Evolutionary conservation across 2,888 invertebrate genomes (phyloP).

Genomic region (Scrobipalpa costella): DNA sequence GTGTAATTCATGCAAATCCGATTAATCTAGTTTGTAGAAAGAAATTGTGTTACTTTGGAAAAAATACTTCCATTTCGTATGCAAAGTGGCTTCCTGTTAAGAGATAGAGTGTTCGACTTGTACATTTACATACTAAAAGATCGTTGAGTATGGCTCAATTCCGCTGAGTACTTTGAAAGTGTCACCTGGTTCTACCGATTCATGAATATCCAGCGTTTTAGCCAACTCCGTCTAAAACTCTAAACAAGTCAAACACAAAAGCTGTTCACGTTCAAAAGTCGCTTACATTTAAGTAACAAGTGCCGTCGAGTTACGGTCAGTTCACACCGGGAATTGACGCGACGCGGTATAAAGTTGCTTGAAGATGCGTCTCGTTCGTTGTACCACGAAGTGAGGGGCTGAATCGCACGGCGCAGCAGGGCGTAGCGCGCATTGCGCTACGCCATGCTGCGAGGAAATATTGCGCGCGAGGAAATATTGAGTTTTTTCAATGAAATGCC

Average conservation of each 20-base stretch:
- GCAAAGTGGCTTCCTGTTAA: background rate
- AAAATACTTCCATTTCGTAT: constrained; percentile 1
- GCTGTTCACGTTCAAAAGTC: constrained; percentile 36
- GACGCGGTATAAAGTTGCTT: too few species aligned
- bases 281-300: constrained; percentile 29
- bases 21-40: background rate
- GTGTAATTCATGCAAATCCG: constrained; percentile 3
- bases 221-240: constrained; percentile 12
- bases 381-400: too few species aligned
- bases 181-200: background rate
- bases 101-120: constrained; percentile 5
- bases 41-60: background rate
- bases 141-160: constrained; percentile 4
- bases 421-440: too few species aligned
- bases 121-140: constrained; percentile 5
- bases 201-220: constrained; percentile 8
- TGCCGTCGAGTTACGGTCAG: constrained; percentile 31
- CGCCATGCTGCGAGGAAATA: too few species aligned
- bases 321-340: background rate
- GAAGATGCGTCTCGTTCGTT: too few species aligned
- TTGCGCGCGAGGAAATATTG: too few species aligned
- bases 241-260: constrained; percentile 25
- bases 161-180: background rate
- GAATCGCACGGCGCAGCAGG: too few species aligned
- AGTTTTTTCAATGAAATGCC: too few species aligned